Percentiles rank a stretch among this genome's conserved stretches.
Conservation (phyloP, 2,113 vertebrate species). For the Strix uralensis region DNA sequence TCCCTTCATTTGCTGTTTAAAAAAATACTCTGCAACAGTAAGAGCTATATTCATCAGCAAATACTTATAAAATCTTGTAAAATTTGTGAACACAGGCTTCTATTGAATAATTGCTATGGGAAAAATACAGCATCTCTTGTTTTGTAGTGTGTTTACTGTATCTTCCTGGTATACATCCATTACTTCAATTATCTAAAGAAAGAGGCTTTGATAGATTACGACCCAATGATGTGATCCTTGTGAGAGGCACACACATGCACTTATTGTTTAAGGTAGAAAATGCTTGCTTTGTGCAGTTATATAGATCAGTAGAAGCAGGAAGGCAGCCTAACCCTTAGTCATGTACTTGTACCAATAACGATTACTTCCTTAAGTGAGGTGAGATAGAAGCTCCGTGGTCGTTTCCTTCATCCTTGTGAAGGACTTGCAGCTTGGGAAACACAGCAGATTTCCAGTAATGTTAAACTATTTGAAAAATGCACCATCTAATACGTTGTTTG, state of each 20-base stretch:
- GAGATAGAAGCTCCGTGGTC: neutral
- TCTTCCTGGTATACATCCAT: conserved; percentile 55
- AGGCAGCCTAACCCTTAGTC: neutral
- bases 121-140: conserved; percentile 50
- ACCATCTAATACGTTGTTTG: neutral
- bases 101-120: neutral
- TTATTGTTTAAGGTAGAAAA: conserved; percentile 65
- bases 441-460: neutral
- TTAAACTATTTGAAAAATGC: neutral
- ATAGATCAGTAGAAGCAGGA: conserved; percentile 35
- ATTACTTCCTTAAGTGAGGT: neutral
- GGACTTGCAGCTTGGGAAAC: neutral
- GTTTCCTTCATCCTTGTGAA: neutral
- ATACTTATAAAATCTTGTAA: neutral
- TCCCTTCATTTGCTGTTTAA: neutral
- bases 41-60: neutral
- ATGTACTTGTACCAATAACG: neutral
- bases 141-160: conserved; percentile 66
- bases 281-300: conserved; percentile 56
- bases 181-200: conserved; percentile 69
- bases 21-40: neutral
- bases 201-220: conserved; percentile 64
- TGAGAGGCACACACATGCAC: conserved; percentile 64
- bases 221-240: conserved; percentile 53
- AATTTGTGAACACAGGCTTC: neutral